A percentile compares a stretch with the other conserved stretches of the same genome.
These are phyloP conservation scores for Uloborus diversus DNA, from an alignment of 1,140 invertebrate genomes.

Conservation along the genomic window DNA sequence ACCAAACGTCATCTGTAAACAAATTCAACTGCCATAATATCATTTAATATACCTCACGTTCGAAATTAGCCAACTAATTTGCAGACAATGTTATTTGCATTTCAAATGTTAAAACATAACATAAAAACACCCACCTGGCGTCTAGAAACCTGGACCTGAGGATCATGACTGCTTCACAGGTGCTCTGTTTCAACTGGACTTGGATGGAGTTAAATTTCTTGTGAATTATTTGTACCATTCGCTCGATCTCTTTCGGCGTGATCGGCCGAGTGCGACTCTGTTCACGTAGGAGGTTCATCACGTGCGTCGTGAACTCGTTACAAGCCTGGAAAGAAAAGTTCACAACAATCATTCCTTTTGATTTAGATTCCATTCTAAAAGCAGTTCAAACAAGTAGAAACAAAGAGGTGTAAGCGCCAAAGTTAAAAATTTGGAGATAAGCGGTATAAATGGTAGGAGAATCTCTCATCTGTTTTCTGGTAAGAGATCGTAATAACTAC, in stretches of 20 bases:
- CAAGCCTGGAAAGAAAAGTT: slow-evolving; percentile 79
- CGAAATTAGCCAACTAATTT: too few relatives aligned
- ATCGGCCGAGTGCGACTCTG: slow-evolving; percentile 97
- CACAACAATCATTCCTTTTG: neutral
- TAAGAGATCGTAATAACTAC: too few relatives aligned
- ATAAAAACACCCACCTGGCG: slow-evolving; percentile 73
- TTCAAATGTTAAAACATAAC: neutral
- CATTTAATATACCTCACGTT: too few relatives aligned
- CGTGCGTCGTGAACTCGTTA: slow-evolving; percentile 99
- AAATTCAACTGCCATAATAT: too few relatives aligned
- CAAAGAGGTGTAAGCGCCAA: too few relatives aligned
- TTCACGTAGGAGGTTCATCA: slow-evolving; percentile 97
- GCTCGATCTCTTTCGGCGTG: slow-evolving; percentile 96
- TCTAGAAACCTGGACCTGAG: slow-evolving; percentile 93
- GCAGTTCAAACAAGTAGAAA: too few relatives aligned
- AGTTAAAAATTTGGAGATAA: too few relatives aligned
- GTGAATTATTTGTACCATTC: slow-evolving; percentile 99
- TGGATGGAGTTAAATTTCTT: slow-evolving; percentile 99
- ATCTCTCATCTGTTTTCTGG: too few relatives aligned
- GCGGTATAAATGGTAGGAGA: too few relatives aligned
- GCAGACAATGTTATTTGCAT: too few relatives aligned
- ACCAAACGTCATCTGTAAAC: too few relatives aligned
- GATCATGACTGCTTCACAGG: slow-evolving; percentile 99
- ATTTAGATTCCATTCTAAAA: too few relatives aligned
- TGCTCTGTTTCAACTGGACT: slow-evolving; percentile 99